Evolutionary conservation across 2,113 vertebrate species (phyloP), one percentile per base, ranked within the genome.

Genomic region (Eira barbara): DNA sequence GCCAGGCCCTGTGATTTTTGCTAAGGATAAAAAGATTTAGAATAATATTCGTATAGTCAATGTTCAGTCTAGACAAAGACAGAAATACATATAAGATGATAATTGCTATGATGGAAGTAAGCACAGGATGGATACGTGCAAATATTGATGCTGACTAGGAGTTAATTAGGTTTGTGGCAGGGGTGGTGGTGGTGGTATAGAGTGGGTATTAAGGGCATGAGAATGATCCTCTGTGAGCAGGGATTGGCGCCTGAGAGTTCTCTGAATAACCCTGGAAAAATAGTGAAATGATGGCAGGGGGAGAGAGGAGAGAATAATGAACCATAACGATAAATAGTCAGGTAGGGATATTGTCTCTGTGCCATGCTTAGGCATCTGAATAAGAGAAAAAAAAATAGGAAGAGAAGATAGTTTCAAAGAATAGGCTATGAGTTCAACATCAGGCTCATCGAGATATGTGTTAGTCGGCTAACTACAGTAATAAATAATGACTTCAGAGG

Each of bases 161-260:
- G 2, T 49, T n/a, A 47, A 10, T 31, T n/a, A 82, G 9, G 39
- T 59, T 27, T 36, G 9, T 15, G 15, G 1, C 3, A 9, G 10
- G n/a, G 15, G 1, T 39, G 8, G 0, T 27, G 14, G 63, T 4
- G 2, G 1, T 45, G 15, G 0, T 27, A 0, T 36, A n/a, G 4
- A 34, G 12, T 10, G 18, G 18, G 3, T 13, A 71, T 87, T 67
- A 73, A 3, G 49, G 34, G 3, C 2, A 2, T 86, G 13, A 55
- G n/a, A 11, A 17, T 79, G n/a, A 47, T n/a, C 25, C 57, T 36
- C 3, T 6, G 4, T n/a, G 3, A 52, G 4, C 12, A 93, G 29
- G 6, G 18, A 29, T 15, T 55, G 21, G 4, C 5, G 14, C 17
- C 36, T 57, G 15, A 12, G 29, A 23, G 6, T 31, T 87, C 34